Evolutionary conservation across 2,113 vertebrate genomes (phyloP).

Genomic region (Micromys minutus): DNA sequence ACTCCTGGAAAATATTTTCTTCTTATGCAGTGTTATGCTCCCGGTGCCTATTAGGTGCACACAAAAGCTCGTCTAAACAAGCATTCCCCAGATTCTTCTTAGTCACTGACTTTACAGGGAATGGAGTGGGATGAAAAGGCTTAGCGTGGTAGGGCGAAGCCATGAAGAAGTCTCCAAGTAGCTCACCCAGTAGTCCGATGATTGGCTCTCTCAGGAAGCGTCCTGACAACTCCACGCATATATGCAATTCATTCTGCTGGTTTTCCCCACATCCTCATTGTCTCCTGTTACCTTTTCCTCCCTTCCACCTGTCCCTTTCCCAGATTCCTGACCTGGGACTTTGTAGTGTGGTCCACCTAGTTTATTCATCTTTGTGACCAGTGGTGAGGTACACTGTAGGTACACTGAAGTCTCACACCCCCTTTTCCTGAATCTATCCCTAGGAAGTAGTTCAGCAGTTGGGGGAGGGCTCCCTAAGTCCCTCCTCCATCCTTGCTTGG

Average conservation of each 20-base stretch:
- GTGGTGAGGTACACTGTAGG: neutral
- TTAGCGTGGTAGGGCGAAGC: neutral
- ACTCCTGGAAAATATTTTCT: neutral
- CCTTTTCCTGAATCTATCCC: neutral
- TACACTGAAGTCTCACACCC: neutral
- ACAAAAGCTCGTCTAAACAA: slow-evolving; percentile 33
- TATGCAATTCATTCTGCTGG: neutral
- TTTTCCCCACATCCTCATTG: neutral
- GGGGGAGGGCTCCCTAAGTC: neutral
- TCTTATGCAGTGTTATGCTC: neutral
- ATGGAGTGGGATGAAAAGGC: neutral
- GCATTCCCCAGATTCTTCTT: neutral
- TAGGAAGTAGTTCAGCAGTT: neutral
- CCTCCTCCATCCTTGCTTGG: neutral
- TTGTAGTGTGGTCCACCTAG: neutral
- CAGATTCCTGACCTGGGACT: neutral
- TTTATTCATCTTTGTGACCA: neutral
- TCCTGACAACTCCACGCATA: neutral
- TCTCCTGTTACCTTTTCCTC: too few species aligned
- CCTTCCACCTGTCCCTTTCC: neutral
- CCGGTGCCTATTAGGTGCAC: neutral
- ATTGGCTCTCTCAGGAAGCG: neutral
- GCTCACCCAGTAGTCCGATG: neutral
- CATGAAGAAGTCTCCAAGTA: neutral
- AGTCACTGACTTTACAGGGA: neutral